These are phyloP conservation scores for Therioaphis trifolii DNA, from an alignment of 2,888 invertebrate genomes.

Conservation along the genomic window DNA sequence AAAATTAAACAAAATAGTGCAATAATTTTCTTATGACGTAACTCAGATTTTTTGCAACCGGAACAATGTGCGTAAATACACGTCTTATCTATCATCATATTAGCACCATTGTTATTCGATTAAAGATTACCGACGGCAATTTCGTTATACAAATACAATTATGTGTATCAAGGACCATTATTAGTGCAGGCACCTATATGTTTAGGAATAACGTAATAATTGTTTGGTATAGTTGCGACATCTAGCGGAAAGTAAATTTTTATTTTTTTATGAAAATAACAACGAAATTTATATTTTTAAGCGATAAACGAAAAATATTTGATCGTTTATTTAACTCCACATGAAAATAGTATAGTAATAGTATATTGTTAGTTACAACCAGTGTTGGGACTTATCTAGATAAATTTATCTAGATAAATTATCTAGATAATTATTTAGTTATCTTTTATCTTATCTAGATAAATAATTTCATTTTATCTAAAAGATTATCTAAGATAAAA, in stretches of 20 bases:
- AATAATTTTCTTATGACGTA: constrained; percentile 48
- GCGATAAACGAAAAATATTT: no score
- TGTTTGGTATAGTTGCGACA: constrained; percentile 22
- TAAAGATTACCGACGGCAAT: constrained; percentile 53
- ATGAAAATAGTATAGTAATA: no score
- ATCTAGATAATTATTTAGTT: no score
- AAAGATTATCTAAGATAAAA: no score
- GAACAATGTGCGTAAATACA: constrained; percentile 48
- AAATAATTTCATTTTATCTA: no score
- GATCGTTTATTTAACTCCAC: no score
- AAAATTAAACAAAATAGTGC: constrained; percentile 38
- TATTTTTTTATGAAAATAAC: not conserved
- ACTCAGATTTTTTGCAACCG: constrained; percentile 30
- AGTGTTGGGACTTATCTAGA: no score
- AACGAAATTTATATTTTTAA: no score
- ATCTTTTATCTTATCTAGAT: no score
- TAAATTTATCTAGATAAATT: no score
- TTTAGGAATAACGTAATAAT: constrained; percentile 53
- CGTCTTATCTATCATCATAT: constrained; percentile 49
- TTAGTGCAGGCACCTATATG: not conserved
- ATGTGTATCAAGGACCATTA: constrained; percentile 38
- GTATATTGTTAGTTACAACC: no score
- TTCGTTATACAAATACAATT: constrained; percentile 37
- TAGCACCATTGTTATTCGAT: constrained; percentile 45
- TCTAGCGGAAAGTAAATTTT: not conserved